Evolutionary conservation across 2,797 vertebrate genomes (phyloP).

Genomic region (Bothrops alternatus): DNA sequence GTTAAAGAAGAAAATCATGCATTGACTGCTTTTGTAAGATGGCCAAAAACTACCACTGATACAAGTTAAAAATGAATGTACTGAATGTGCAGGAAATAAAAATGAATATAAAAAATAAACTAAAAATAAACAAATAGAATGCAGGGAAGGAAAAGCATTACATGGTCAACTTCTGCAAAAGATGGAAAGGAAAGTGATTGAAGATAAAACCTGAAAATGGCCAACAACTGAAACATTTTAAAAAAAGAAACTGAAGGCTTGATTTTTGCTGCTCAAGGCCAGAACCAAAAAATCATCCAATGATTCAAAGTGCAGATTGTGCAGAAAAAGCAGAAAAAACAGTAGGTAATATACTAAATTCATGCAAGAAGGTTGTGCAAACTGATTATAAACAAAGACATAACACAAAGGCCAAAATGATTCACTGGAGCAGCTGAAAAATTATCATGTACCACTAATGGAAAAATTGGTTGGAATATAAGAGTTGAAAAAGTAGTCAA

Average conservation of each 20-base stretch:
- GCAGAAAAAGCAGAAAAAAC: background rate
- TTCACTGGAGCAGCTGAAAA: background rate
- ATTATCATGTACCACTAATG: background rate
- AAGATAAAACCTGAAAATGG: background rate
- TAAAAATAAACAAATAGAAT: background rate
- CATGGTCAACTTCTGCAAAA: background rate
- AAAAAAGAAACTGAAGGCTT: background rate
- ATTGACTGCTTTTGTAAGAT: too few relatives aligned
- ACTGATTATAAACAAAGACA: background rate
- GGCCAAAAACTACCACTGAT: too few relatives aligned
- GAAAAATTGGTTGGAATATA: background rate
- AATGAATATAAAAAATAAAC: background rate
- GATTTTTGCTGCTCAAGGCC: background rate
- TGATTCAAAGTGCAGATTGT: background rate
- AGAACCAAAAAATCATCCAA: background rate
- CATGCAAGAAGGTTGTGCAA: background rate
- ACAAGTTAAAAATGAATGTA: background rate
- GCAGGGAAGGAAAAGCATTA: background rate
- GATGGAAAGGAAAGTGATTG: background rate
- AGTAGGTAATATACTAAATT: background rate
- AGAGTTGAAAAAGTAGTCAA: background rate
- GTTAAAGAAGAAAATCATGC: too few relatives aligned
- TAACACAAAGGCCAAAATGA: background rate
- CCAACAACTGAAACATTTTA: background rate
- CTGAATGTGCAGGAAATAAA: background rate